Conservation (phyloP, 2,888 invertebrate genomes). For the Noctuana brunneofusca region DNA sequence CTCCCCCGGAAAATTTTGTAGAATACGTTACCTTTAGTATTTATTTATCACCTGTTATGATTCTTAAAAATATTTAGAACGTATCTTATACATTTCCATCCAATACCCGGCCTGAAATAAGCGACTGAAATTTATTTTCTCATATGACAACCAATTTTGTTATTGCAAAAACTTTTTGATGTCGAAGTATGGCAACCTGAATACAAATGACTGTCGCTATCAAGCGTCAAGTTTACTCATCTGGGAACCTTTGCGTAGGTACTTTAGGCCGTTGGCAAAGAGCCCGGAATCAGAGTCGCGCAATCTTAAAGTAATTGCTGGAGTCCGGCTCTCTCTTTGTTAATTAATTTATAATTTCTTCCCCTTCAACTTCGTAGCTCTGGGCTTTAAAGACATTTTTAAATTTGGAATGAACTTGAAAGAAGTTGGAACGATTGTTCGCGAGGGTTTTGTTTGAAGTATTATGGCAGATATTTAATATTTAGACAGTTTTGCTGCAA, state of each 20-base stretch:
- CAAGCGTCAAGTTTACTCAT: slow-evolving; percentile 20
- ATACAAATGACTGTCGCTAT: slow-evolving; percentile 21
- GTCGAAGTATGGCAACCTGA: slow-evolving; percentile 7
- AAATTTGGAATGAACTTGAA: slow-evolving; percentile 42
- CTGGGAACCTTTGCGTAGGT: slow-evolving; percentile 39
- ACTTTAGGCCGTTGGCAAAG: slow-evolving; percentile 59
- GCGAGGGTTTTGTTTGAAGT: not conserved
- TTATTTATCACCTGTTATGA: too few relatives aligned
- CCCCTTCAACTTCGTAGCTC: slow-evolving; percentile 55
- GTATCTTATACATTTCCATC: too few relatives aligned
- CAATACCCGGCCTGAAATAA: not conserved
- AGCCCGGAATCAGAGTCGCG: slow-evolving; percentile 63
- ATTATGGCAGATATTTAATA: not conserved
- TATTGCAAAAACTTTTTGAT: slow-evolving; percentile 5
- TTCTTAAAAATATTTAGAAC: too few relatives aligned
- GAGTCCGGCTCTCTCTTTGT: slow-evolving; percentile 60
- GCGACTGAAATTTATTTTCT: not conserved
- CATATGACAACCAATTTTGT: slow-evolving; percentile 4
- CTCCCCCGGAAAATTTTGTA: too few relatives aligned
- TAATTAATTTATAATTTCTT: slow-evolving; percentile 76
- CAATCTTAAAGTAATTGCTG: slow-evolving; percentile 70
- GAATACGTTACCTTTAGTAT: too few relatives aligned
- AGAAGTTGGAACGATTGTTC: not conserved
- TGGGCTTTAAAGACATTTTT: slow-evolving; percentile 45
- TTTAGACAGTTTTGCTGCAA: too few relatives aligned